Base-by-base conservation (phyloP, 2,113 vertebrate genomes). In the Meles meles region DNA sequence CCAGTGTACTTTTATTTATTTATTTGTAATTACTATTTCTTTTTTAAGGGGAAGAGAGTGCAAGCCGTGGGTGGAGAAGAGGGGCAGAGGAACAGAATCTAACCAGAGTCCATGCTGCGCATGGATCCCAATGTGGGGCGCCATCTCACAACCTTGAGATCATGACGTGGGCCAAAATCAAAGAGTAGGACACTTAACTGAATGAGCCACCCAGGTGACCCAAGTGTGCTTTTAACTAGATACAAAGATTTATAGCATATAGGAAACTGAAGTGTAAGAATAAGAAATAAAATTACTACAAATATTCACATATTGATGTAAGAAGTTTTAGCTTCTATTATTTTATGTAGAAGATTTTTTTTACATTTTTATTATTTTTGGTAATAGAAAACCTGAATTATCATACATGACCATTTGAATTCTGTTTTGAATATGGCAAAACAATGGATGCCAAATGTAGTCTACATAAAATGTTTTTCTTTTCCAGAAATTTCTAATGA, bases 331-430 rank as follows among this genome's bases (percentile, higher is more conserved):
- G 20, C 85, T 94, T 57, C 55, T 88, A 0, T 88, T 96, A 72
- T 39, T 97, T 55, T 9, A 93, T 37, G 17, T 57, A 57, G 92
- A 79, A 96, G 69, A 71, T 72, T 79, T 49, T 47, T 94, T 96
- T 67, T 67, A 67, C 4, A 77, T 87, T 94, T 74, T 95, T 88
- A 84, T 65, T 88, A 91, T 57, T 94, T 96, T 85, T 76, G 72
- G 29, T 63, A 63, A 63, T 57, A 79, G 42, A 67, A 96, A 95
- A 92, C 86, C 71, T 89, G 55, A 65, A 67, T 86, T 96, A 87
- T 84, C 21, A 72, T 89, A 88, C 42, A 42, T 85, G 42, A 84
- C 85, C 15, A 86, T 52, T 94, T 94, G 31, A 95, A 72, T 96
- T 94, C 74, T 93, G 1, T 82, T 83, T 94, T 61, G 49, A 93